These are phyloP conservation scores for Limnothrissa miodon DNA, from an alignment of 2,113 vertebrate species.

Conservation along the genomic window DNA sequence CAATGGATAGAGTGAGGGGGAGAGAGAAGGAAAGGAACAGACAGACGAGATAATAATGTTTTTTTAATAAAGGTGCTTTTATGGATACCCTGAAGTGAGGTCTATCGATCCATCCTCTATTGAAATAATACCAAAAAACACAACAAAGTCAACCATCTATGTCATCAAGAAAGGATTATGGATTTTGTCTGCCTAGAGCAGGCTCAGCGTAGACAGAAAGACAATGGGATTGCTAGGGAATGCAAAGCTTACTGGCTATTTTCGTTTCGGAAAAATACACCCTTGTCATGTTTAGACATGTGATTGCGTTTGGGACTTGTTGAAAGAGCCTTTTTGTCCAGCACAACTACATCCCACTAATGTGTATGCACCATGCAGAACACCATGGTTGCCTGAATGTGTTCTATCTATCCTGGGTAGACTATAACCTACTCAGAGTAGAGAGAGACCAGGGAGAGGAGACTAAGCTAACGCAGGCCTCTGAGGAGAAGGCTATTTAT, in stretches of 20 bases:
- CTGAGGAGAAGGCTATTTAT: neutral
- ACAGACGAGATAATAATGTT: neutral
- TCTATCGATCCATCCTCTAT: constrained; percentile 66
- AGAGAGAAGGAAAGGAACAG: neutral
- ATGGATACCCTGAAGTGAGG: constrained; percentile 65
- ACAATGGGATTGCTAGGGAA: constrained; percentile 63
- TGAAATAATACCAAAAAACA: constrained; percentile 47
- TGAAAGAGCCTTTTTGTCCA: neutral
- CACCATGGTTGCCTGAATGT: neutral
- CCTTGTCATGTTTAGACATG: neutral
- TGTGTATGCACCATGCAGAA: neutral
- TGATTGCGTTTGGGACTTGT: neutral
- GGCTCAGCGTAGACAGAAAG: constrained; percentile 52
- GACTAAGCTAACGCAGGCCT: neutral
- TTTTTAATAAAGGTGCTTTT: constrained; percentile 37
- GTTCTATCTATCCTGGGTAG: too few species aligned
- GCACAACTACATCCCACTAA: neutral
- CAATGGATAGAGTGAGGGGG: neutral
- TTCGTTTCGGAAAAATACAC: constrained; percentile 20
- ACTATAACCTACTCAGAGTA: neutral
- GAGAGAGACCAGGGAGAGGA: neutral
- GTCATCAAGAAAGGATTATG: constrained; percentile 72
- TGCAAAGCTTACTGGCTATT: neutral
- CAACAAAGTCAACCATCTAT: constrained; percentile 49
- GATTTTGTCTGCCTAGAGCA: constrained; percentile 71